phyloP scores from a whole-genome alignment of 1,140 invertebrate species.

The Brachystomella parvula region DNA sequence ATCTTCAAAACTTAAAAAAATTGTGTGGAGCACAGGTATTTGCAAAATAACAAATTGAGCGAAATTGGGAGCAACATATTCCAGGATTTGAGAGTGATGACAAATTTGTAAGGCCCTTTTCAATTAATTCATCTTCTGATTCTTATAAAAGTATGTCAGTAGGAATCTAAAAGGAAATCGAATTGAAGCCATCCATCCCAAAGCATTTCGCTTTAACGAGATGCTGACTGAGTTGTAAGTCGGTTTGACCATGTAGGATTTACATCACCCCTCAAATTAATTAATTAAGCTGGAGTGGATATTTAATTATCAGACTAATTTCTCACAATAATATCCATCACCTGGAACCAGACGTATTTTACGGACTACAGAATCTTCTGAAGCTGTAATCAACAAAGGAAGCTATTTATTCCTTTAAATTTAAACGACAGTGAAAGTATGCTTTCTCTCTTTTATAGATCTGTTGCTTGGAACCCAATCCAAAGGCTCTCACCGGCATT shows the following conservation, averaged over 20 bases:
- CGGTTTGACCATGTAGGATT: background rate
- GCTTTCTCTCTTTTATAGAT: constrained; percentile 15
- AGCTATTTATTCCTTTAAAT: constrained; percentile 2
- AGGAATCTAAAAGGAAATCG: constrained; percentile 38
- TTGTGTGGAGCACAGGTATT: constrained; percentile 40
- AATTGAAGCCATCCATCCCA: constrained; percentile 28
- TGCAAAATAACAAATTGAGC: constrained; percentile 52
- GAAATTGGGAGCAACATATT: constrained; percentile 31
- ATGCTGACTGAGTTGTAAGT: constrained; percentile 39
- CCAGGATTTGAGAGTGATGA: constrained; percentile 25
- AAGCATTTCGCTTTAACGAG: constrained; percentile 34
- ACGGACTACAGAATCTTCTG: constrained; percentile 24
- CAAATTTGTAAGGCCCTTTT: constrained; percentile 38
- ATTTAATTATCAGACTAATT: constrained; percentile 33
- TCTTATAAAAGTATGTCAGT: constrained; percentile 29
- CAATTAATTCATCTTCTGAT: constrained; percentile 18
- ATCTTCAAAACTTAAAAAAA: background rate
- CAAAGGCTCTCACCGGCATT: background rate
- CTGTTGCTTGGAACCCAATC: constrained; percentile 6
- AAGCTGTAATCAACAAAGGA: constrained; percentile 25
- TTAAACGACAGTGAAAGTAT: constrained; percentile 17
- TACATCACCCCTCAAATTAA: constrained; percentile 10
- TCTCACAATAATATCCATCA: constrained; percentile 37
- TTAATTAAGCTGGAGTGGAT: background rate
- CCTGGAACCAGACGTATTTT: constrained; percentile 30